Evolutionary conservation across 2,888 invertebrate species (phyloP).

Genomic region (Ormyrus thymus): DNA sequence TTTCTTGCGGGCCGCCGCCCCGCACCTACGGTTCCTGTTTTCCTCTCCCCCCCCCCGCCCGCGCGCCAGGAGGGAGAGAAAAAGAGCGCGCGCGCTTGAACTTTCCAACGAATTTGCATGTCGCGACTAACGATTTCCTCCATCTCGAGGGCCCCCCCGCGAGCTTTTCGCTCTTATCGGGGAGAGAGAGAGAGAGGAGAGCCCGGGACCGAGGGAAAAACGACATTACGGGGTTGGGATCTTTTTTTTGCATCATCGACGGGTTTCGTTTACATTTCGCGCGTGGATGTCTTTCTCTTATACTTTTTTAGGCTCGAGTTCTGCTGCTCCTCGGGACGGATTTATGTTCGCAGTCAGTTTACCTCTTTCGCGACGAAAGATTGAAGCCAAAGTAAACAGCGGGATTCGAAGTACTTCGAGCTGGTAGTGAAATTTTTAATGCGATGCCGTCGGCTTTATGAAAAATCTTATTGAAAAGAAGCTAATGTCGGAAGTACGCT

Average conservation of each 20-base stretch:
- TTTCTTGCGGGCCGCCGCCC: background rate
- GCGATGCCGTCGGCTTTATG: no score
- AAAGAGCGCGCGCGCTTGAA: constrained; percentile 58
- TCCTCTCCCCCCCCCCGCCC: constrained; percentile 52
- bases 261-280: constrained; percentile 47
- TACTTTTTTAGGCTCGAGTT: no score
- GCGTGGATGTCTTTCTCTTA: no score
- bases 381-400: no score
- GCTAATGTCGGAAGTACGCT: no score
- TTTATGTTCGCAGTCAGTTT: no score
- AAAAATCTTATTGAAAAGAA: no score
- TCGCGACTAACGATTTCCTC: constrained; percentile 72
- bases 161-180: constrained; percentile 60
- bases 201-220: constrained; percentile 2
- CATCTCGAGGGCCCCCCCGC: constrained; percentile 61
- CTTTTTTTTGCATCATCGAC: constrained; percentile 51
- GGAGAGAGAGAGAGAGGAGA: constrained; percentile 5
- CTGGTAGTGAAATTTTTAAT: no score
- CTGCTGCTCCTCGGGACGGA: no score
- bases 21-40: constrained; percentile 38
- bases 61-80: constrained; percentile 10
- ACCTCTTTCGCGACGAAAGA: no score
- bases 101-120: constrained; percentile 72
- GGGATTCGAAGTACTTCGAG: no score
- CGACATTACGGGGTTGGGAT: constrained; percentile 45